phyloP scores from a whole-genome alignment of 2,797 vertebrate species.

The Hybognathus amarus region DNA sequence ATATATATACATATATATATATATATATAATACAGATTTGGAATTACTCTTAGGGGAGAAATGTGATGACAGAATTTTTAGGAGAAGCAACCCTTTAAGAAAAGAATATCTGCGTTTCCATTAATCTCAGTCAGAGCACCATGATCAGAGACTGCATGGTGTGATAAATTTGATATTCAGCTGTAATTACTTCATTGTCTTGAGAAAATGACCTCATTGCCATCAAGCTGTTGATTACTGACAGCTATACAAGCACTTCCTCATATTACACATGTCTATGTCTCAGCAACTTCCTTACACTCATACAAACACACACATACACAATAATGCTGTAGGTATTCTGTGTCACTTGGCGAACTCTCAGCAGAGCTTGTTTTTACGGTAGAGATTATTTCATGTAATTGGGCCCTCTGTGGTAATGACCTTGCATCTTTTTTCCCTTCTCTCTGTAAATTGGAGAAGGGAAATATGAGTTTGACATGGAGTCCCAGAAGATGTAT shows the following conservation, averaged over 20 bases:
- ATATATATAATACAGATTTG: background rate
- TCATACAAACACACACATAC: constrained; percentile 38
- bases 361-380: constrained; percentile 64
- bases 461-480: constrained; percentile 70
- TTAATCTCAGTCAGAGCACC: background rate
- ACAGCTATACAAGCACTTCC: constrained; percentile 38
- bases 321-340: constrained; percentile 45
- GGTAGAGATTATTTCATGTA: constrained; percentile 64
- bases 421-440: constrained; percentile 66
- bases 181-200: constrained; percentile 26
- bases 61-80: background rate
- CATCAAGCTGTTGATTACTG: constrained; percentile 33
- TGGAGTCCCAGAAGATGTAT: constrained; percentile 66
- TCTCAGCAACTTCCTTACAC: constrained; percentile 41
- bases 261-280: constrained; percentile 51
- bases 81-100: background rate
- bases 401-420: constrained; percentile 68
- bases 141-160: background rate
- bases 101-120: background rate
- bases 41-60: background rate
- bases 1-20: too few species aligned
- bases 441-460: constrained; percentile 65
- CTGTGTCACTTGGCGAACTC: constrained; percentile 50
- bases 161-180: constrained; percentile 1
- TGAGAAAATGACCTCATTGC: constrained; percentile 35